Conservation (phyloP, 1,140 invertebrate species). For the Saxidomus purpurata region DNA sequence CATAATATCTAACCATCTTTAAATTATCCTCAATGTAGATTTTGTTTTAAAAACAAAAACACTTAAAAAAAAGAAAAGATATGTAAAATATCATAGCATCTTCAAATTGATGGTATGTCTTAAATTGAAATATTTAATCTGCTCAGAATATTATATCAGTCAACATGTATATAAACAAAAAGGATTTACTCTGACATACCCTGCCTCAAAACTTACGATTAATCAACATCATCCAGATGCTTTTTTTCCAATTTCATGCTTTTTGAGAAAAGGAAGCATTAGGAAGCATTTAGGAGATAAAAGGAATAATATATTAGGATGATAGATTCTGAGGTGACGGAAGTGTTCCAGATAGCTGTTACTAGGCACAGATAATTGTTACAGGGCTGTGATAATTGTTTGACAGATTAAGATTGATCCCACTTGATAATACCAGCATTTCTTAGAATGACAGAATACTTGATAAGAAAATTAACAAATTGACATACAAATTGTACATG, state of each 20-base stretch:
- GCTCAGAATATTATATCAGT: no score
- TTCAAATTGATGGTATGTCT: no score
- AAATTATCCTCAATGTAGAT: no score
- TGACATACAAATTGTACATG: background rate
- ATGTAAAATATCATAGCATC: no score
- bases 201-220: background rate
- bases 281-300: conserved; percentile 31
- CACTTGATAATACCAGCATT: background rate
- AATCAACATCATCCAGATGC: conserved; percentile 23
- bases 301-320: conserved; percentile 33
- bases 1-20: no score
- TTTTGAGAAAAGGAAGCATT: conserved; percentile 21
- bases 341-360: conserved; percentile 26
- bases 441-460: background rate
- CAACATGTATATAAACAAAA: background rate
- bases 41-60: no score
- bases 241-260: conserved; percentile 53
- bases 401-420: conserved; percentile 34
- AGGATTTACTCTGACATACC: background rate
- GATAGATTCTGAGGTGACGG: conserved; percentile 29
- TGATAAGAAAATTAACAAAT: conserved; percentile 25
- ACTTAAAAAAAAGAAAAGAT: no score
- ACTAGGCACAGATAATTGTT: background rate
- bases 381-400: background rate
- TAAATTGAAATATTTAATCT: no score